Evolutionary conservation across 92 coral and sea anemone species (phyloP).

Genomic region (Epizoanthus stellaris): DNA sequence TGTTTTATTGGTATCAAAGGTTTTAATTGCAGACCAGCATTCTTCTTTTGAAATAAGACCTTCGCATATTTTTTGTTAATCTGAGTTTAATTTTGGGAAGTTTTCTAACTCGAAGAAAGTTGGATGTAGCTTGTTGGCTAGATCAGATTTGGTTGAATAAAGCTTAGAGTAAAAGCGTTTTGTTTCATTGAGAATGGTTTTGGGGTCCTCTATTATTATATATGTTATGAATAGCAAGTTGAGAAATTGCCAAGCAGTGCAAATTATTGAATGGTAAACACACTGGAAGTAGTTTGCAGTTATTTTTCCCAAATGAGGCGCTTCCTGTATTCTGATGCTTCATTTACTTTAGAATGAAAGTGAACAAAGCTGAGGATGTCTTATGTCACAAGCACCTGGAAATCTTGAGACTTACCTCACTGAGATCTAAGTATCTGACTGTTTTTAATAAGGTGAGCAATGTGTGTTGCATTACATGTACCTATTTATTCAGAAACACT

Average conservation of each 20-base stretch:
- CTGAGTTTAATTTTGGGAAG: neutral
- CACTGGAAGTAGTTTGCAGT: neutral
- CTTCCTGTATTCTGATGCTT: neutral
- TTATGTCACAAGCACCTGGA: conserved; percentile 84
- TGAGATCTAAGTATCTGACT: conserved; percentile 85
- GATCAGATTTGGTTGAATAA: conserved; percentile 6
- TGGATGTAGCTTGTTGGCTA: neutral
- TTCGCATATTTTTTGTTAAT: conserved; percentile 2
- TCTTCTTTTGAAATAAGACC: neutral
- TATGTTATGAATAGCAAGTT: no score
- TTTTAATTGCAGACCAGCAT: no score
- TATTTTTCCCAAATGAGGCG: neutral
- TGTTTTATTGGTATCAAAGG: conserved; percentile 1
- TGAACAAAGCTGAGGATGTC: conserved; percentile 86
- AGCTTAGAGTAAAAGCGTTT: conserved; percentile 11
- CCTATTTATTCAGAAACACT: no score
- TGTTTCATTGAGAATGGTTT: conserved; percentile 25
- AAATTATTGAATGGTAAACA: no score
- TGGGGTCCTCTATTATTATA: conserved; percentile 18
- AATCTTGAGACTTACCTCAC: conserved; percentile 79
- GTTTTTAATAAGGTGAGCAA: conserved; percentile 88
- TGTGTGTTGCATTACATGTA: neutral
- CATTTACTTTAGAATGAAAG: conserved; percentile 72
- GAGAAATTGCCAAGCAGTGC: no score
- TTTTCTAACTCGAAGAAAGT: neutral